Base-by-base conservation (phyloP, 2,797 vertebrate genomes). In the Alcedo atthis region DNA sequence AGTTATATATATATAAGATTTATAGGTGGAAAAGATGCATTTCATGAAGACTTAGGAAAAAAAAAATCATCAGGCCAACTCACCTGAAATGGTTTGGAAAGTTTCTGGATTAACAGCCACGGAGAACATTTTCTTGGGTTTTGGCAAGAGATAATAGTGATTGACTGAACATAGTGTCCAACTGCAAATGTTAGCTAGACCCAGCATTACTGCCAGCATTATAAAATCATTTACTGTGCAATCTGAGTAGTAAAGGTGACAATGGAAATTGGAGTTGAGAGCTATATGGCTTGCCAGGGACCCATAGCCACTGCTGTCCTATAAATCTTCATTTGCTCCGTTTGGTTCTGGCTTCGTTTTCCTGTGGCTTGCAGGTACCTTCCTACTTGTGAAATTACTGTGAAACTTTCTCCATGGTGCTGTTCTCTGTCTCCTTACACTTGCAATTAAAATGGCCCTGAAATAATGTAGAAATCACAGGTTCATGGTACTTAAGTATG, bases 341-440 rank as follows among this genome's bases (percentile, higher is more conserved):
- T 28, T 76, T 74, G 78, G 10, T 46, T 70, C 66, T 42, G 73
- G 11, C 1, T 6, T 17, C 3, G 30, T 18, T 71, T 84, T 58
- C 6, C 19, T 46, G 16, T 0, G 4, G 35, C 19, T 1, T 0
- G 18, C 28, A 66, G 42, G 37, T 30, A 2, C 13, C 26, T 48
- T 85, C 42, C 7, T 33, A 21, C 53, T 10, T 9, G 17, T 17
- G 32, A 30, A 26, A n/a, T 33, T 19, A 5, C 30, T 3, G 3
- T 12, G 66, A 6, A 0, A 1, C 75, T 81, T 76, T 32, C 62
- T 78, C 12, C 30, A 3, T 20, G 43, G 3, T 37, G 24, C 58
- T 82, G 43, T 30, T 10, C 24, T 59, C 22, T 15, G 2, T 40
- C 30, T 68, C 17, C 32, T 80, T 37, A 51, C 21, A 0, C 32